A percentile compares a stretch with the other conserved stretches of the same genome.
Conservation (phyloP, 2,113 vertebrate genomes). For the Poeciliopsis turrubarensis region DNA sequence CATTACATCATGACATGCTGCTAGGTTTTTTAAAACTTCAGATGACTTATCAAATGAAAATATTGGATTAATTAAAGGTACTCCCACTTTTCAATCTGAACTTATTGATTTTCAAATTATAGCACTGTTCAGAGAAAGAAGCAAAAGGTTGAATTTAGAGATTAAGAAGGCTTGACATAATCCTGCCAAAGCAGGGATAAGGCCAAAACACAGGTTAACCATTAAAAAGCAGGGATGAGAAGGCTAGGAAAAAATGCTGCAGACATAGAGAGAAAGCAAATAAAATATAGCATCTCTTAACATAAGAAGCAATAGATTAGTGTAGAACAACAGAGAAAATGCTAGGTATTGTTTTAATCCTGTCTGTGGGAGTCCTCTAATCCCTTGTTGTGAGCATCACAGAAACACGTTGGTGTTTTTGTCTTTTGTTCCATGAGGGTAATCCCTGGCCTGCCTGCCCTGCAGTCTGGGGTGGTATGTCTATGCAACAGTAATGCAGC, state of each 20-base stretch:
- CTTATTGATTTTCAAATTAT: slow-evolving; percentile 40
- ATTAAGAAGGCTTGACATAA: slow-evolving; percentile 65
- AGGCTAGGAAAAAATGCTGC: slow-evolving; percentile 33
- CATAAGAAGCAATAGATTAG: slow-evolving; percentile 48
- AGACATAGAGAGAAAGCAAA: slow-evolving; percentile 24
- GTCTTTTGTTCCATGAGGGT: slow-evolving; percentile 59
- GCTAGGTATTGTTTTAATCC: slow-evolving; percentile 76
- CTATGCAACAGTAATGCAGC: slow-evolving; percentile 20
- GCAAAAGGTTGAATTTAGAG: slow-evolving; percentile 56
- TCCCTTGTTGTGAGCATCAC: slow-evolving; percentile 73
- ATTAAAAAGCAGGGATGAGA: slow-evolving; percentile 59
- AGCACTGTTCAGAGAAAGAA: slow-evolving; percentile 22
- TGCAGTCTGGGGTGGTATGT: slow-evolving; percentile 41
- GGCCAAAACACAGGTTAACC: slow-evolving; percentile 56
- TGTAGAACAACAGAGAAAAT: slow-evolving; percentile 50
- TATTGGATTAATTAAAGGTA: slow-evolving; percentile 20
- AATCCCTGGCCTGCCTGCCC: slow-evolving; percentile 60
- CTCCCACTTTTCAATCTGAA: slow-evolving; percentile 15
- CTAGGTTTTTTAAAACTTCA: neutral
- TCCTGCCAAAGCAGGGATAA: slow-evolving; percentile 43
- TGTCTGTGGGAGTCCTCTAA: slow-evolving; percentile 71
- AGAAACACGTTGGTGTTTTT: slow-evolving; percentile 66
- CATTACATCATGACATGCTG: too few relatives aligned
- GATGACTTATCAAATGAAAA: slow-evolving; percentile 20
- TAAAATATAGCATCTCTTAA: slow-evolving; percentile 57